Conservation (phyloP, 2,797 vertebrate genomes). For the Todus mexicanus region DNA sequence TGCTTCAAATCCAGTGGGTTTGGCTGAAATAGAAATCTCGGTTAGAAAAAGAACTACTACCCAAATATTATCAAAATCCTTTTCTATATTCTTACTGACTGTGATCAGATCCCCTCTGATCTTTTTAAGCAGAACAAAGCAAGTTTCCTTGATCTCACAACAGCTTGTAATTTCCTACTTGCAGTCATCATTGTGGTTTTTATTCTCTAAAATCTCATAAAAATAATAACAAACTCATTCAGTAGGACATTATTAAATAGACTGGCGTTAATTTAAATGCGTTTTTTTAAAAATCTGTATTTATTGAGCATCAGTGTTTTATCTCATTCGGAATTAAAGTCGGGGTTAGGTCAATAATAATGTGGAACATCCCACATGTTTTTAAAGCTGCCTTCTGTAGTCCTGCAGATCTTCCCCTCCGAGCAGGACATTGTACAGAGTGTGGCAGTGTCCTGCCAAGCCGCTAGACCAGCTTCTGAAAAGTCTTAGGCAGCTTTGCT, state of each 20-base stretch:
- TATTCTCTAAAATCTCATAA: not conserved
- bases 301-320: not conserved
- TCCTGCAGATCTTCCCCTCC: not conserved
- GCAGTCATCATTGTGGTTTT: not conserved
- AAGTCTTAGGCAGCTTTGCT: not conserved
- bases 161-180: not conserved
- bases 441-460: not conserved
- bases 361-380: not conserved
- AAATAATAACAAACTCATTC: not conserved
- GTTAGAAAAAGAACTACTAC: not conserved
- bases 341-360: not conserved
- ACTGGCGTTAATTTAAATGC: not conserved
- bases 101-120: not conserved
- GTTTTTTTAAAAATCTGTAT: not conserved
- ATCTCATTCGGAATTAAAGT: not conserved
- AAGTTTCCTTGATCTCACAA: not conserved
- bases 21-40: not conserved
- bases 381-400: not conserved
- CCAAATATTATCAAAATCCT: not conserved
- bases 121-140: not conserved
- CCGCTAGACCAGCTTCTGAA: not conserved
- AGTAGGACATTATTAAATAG: not conserved
- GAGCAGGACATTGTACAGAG: accelerated
- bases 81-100: not conserved
- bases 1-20: not conserved